Evolutionary conservation across 1,140 invertebrate genomes (phyloP), one percentile per base, ranked within the genome.

Genomic region (Myzus persicae): DNA sequence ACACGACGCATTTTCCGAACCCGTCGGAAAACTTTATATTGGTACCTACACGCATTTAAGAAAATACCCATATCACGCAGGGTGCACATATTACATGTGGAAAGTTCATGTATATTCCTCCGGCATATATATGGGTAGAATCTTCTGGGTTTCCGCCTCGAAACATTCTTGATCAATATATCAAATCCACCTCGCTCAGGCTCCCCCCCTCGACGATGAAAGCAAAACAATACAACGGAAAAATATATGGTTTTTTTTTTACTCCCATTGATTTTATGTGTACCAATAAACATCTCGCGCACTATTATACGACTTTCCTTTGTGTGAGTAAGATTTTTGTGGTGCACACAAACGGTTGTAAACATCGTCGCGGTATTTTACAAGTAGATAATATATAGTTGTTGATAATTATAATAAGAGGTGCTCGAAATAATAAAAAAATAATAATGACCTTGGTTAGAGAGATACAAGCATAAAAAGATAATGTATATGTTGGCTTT

Each of bases 101-200:
- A 84, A 40, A 38, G 6, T 26, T 42, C 38, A 42, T 26, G 24
- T 42, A 42, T 40, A 42, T 40, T 11, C 1, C 40, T 24, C 6
- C 18, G 3, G n/a, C 2, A 51, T 51, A 51, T 22, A 44, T 44
- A 44, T 46, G 2, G 18, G 24, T n/a, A 76, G 31, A 18, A 76
- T 3, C 59, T 59, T 9, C 54, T n/a, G 59, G 59, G 5, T 76
- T 87, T n/a, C 42, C 42, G 42, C 38, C 22, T 44, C 14, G 31
- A 87, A 87, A 46, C 31, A 42, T 87, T 87, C 11, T 87, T 44
- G 40, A 87, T 87, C 84, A n/a, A 87, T 87, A 87, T n/a, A 76
- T 76, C 59, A 76, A 76, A 76, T 76, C 31, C 11, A n/a, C 59
- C 4, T 18, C 54, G 11, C 7, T n/a, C 31, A 6, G 18, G 14